Evolutionary conservation across 2,113 vertebrate genomes (phyloP).

Genomic region (Emydura subglobosa): DNA sequence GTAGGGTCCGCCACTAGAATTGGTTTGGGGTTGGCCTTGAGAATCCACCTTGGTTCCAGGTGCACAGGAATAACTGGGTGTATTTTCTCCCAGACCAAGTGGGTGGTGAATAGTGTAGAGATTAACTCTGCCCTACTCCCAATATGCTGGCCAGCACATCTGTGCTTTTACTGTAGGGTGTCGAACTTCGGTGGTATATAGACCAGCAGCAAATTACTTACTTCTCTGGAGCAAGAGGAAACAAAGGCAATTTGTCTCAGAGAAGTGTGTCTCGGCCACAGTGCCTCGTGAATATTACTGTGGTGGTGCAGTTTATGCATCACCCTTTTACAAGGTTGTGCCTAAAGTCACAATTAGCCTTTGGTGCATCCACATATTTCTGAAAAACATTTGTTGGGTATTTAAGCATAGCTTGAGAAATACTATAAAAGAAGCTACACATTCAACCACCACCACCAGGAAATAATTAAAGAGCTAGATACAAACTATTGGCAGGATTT

Average conservation of each 20-base stretch:
- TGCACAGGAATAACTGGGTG: not conserved
- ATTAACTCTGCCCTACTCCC: not conserved
- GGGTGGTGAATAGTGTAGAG: not conserved
- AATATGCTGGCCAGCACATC: not conserved
- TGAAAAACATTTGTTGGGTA: not conserved
- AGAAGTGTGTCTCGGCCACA: not conserved
- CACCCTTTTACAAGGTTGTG: not conserved
- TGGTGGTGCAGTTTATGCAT: not conserved
- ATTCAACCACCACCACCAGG: not conserved
- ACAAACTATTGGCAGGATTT: conserved; percentile 8
- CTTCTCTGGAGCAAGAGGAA: not conserved
- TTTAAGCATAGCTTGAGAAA: not conserved
- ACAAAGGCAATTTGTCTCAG: not conserved
- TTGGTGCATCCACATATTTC: conserved; percentile 11
- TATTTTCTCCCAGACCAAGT: not conserved
- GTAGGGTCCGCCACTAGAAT: not conserved
- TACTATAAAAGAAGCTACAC: not conserved
- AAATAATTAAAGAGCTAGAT: not conserved
- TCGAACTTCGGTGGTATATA: not conserved
- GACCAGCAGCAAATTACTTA: not conserved
- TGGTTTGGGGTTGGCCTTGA: not conserved
- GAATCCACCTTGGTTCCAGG: not conserved
- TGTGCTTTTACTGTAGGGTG: not conserved
- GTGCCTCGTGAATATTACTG: not conserved
- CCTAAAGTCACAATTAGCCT: not conserved